Percentiles rank a stretch among this genome's conserved stretches.
phyloP scores from a whole-genome alignment of 2,797 vertebrate genomes.

The Lithobates pipiens region DNA sequence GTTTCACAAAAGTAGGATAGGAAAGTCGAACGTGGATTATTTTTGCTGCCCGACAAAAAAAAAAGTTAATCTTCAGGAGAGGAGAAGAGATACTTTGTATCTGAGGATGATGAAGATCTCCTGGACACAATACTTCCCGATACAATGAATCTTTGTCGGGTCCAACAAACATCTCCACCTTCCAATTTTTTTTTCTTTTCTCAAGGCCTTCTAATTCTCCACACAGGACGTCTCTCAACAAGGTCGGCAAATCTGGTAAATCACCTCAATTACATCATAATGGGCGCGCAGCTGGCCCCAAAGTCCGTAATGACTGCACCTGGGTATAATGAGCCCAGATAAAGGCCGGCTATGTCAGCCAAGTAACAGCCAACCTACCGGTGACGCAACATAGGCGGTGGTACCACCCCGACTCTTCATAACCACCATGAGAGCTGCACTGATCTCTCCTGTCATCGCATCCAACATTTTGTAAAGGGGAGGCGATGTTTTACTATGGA shows the following conservation, averaged over 20 bases:
- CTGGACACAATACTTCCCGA: too few species aligned
- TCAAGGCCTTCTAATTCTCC: not conserved
- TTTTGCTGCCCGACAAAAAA: too few species aligned
- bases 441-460: slow-evolving; percentile 50
- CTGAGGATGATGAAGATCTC: too few species aligned
- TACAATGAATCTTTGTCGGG: too few species aligned
- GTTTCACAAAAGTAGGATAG: too few species aligned
- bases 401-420: slow-evolving; percentile 9
- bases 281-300: slow-evolving; percentile 47
- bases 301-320: slow-evolving; percentile 55
- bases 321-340: slow-evolving; percentile 52
- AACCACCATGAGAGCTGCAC: slow-evolving; percentile 7
- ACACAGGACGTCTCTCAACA: slow-evolving; percentile 43
- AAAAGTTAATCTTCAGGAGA: too few species aligned
- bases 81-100: too few species aligned
- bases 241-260: slow-evolving; percentile 44
- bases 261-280: slow-evolving; percentile 57
- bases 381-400: slow-evolving; percentile 17
- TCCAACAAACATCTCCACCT: not conserved
- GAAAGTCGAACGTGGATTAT: too few species aligned
- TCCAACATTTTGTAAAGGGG: slow-evolving; percentile 14
- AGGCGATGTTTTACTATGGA: not conserved
- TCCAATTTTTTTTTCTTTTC: not conserved
- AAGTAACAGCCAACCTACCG: slow-evolving; percentile 40
- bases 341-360: slow-evolving; percentile 36